These are phyloP conservation scores for Popillia japonica DNA, from an alignment of 1,140 invertebrate genomes.

Conservation along the genomic window DNA sequence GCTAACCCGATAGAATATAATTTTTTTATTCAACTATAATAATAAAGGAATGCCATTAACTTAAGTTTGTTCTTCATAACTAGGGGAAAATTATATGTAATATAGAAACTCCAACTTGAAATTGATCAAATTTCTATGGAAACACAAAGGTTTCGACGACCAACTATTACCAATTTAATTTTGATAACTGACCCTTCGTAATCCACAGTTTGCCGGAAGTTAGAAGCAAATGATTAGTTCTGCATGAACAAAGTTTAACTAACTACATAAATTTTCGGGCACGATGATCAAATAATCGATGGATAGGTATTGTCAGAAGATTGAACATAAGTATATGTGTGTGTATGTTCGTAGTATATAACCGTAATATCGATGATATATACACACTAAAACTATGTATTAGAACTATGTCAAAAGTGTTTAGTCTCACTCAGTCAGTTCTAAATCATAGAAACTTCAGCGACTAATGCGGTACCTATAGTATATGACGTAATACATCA, in stretches of 20 bases:
- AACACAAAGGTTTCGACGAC: neutral
- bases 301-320: neutral
- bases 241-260: constrained; percentile 19
- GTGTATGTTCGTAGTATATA: neutral
- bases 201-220: neutral
- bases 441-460: too few species aligned
- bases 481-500: too few species aligned
- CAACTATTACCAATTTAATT: constrained; percentile 10
- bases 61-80: neutral
- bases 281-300: constrained; percentile 15
- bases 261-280: constrained; percentile 9
- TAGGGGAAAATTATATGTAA: neutral
- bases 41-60: too few species aligned
- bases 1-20: too few species aligned
- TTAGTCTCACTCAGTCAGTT: too few species aligned
- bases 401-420: too few species aligned
- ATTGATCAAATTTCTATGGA: neutral
- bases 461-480: too few species aligned
- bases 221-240: constrained; percentile 25
- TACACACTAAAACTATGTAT: too few species aligned
- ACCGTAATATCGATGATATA: neutral
- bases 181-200: constrained; percentile 24
- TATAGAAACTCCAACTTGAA: neutral
- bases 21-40: too few species aligned
- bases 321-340: neutral